Base-by-base conservation (phyloP, 2,888 invertebrate genomes). In the Lasioglossum oenotherae region DNA sequence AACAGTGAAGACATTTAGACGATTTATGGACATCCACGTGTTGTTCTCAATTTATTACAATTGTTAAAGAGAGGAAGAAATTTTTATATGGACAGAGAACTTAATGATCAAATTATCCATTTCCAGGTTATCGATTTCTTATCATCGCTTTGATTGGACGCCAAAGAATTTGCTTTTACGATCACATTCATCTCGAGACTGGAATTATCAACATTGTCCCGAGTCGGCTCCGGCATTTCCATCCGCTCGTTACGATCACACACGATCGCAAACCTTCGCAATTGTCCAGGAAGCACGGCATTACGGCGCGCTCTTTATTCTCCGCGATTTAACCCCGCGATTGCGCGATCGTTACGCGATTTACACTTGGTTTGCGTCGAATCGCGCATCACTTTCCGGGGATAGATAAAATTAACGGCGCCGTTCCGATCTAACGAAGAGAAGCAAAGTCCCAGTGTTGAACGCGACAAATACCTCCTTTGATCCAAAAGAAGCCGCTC, bases 341-440 rank as follows among this genome's bases (percentile, higher is more conserved):
- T 74, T 53, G 35, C 57, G 38, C 74, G 53, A 74, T 74, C 74
- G 53, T 57, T 74, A 53, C 74, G 74, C 49, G 49, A 49, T 57
- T 74, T 35, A n/a, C 74, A 53, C n/a, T 57, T 74, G 49, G 64
- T 16, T 67, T 67, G 31, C 64, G 6, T 67, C 64, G 64, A 19
- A 35, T 67, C 35, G 64, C 64, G 64, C 31, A 67, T 31, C 64
- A 16, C 64, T 67, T 67, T 16, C 16, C 16, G 35, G 19, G 2
- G 64, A 67, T 8, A 67, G 60, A 60, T 60, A 35, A 67, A 67
- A 67, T 31, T 31, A 67, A 67, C 6, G 19, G 35, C 16, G 2
- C 0, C 27, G 60, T 60, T 27, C 8, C 53, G 10, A 8, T 53
- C 23, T 10, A 1, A n/a, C 23, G n/a, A n/a, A n/a, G n/a, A n/a